Base-by-base conservation (phyloP, 2,797 vertebrate genomes). In the Otus scops region DNA sequence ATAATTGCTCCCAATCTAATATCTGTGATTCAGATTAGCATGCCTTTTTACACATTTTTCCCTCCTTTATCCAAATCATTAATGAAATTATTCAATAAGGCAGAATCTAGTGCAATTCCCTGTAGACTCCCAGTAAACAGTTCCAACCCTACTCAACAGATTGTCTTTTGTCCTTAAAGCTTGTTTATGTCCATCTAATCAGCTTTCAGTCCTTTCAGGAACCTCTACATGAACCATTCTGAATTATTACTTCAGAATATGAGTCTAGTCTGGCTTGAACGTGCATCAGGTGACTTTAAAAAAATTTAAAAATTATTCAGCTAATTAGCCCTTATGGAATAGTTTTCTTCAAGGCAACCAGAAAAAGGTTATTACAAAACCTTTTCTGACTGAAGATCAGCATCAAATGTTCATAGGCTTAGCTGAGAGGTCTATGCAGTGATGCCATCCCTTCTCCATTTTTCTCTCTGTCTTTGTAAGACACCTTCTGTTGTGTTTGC, bases 1-100 rank as follows among this genome's bases (percentile, higher is more conserved):
- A 5, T 79, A 77, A 85, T 68, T 92, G 60, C 36, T 96, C 57
- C 39, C 54, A 86, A 20, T 85, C 21, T 75, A 82, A 11, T 94
- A 85, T 48, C 60, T 84, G 82, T 88, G 65, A 85, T 69, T 88
- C 54, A 74, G 75, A 85, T 79, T 92, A 88, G 17, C 24, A 23
- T 78, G 24, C 16, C n/a, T 75, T 81, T 86, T 86, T 70, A 54
- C 63, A 71, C 13, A 6, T 67, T 73, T 63, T 75, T 64, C 22
- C 26, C 9, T 56, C 32, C 32, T 64, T 82, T 75, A 60, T 89
- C 21, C 45, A 95, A 81, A 94, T 84, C 7, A 32, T 82, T 83
- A 81, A 78, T 88, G 57, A 67, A 79, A 70, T 47, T 73, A 81
- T 78, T 74, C 21, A 85, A 7, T 68, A 57, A 87, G 27, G 27